phyloP scores from a whole-genome alignment of 2,797 vertebrate genomes.

The Lagorchestes hirsutus region DNA sequence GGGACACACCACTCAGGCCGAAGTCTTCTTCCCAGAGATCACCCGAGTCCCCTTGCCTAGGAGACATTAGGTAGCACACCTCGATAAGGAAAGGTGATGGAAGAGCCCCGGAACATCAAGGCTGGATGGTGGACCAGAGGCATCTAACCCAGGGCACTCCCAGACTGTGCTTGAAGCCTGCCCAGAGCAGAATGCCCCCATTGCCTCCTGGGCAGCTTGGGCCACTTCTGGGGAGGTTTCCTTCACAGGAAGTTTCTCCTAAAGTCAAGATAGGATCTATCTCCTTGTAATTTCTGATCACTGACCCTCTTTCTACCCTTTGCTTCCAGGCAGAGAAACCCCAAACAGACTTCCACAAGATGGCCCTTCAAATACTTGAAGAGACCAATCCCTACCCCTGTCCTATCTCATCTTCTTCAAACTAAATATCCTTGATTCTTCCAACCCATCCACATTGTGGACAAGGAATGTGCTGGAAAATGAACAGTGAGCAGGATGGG shows the following conservation, averaged over 20 bases:
- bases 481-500: background rate
- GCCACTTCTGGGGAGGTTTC: background rate
- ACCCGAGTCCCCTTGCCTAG: background rate
- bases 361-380: background rate
- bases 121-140: background rate
- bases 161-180: background rate
- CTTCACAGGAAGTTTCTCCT: background rate
- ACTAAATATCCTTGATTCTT: background rate
- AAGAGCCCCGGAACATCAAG: background rate
- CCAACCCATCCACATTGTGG: background rate
- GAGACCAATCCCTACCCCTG: background rate
- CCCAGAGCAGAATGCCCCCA: background rate
- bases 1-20: constrained; percentile 72
- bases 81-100: background rate
- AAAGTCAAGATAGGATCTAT: background rate
- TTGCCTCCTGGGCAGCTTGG: background rate
- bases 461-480: background rate
- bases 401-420: background rate
- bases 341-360: background rate
- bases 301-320: background rate
- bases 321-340: background rate
- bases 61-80: background rate
- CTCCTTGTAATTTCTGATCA: background rate
- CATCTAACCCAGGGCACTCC: background rate
- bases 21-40: constrained; percentile 45